A percentile compares a stretch with the other conserved stretches of the same genome.
Evolutionary conservation across 2,113 vertebrate species (phyloP).

Genomic region (Monarcha castaneiventris): DNA sequence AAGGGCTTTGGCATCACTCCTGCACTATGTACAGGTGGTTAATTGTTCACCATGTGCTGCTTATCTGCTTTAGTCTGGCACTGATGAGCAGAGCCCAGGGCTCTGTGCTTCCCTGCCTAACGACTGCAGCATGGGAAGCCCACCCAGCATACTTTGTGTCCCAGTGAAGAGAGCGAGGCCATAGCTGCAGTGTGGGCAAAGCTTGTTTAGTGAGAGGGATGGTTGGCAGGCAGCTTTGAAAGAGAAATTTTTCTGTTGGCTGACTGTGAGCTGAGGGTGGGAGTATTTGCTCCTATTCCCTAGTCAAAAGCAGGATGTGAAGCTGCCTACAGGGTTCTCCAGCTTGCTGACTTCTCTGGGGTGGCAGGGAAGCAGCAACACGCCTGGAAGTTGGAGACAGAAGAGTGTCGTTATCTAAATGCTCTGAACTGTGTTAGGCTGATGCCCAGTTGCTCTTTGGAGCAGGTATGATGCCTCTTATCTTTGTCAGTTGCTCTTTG

Average conservation of each 20-base stretch:
- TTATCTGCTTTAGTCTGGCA: background rate
- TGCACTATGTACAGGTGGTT: background rate
- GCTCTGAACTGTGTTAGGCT: background rate
- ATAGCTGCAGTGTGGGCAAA: background rate
- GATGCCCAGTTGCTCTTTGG: background rate
- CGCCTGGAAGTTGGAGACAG: background rate
- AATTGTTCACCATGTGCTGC: background rate
- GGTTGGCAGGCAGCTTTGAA: background rate
- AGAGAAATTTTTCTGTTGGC: background rate
- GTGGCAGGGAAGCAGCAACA: background rate
- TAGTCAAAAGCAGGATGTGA: background rate
- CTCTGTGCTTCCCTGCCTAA: background rate
- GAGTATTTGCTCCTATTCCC: background rate
- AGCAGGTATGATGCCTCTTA: background rate
- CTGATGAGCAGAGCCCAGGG: background rate
- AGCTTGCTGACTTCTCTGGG: background rate
- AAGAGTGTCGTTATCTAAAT: background rate
- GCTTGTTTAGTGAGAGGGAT: background rate
- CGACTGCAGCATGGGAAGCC: background rate
- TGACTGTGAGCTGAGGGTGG: background rate
- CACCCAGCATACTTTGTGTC: rapidly evolving
- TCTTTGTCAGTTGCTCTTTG: background rate
- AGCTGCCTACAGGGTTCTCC: background rate
- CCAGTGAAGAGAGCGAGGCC: background rate
- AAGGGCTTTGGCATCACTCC: background rate